Evolutionary conservation across 64 coral and sea anemone genomes (phyloP).

Genomic region (Porites australiensis): DNA sequence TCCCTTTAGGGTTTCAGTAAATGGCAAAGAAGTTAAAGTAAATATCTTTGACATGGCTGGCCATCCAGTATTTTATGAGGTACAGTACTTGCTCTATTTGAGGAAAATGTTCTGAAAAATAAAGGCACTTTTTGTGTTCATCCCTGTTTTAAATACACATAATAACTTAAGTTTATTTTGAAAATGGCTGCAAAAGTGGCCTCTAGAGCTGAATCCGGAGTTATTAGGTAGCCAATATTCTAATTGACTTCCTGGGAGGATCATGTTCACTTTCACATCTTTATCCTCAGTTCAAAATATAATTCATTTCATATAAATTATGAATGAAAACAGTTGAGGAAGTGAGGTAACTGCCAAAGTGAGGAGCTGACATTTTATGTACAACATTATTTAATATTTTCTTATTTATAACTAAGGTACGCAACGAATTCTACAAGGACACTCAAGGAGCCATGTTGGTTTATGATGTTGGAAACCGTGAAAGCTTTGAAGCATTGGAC

Average conservation of each 20-base stretch:
- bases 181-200: too few species aligned
- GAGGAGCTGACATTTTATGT: not conserved
- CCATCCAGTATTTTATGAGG: slow-evolving; percentile 99
- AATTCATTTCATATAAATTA: too few species aligned
- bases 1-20: slow-evolving; percentile 71
- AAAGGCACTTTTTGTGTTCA: not conserved
- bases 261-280: too few species aligned
- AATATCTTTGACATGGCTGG: slow-evolving; percentile 99
- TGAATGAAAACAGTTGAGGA: too few species aligned
- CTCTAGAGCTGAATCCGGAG: too few species aligned
- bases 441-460: slow-evolving; percentile 96
- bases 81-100: not conserved
- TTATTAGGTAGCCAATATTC: too few species aligned
- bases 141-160: too few species aligned
- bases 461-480: slow-evolving; percentile 86
- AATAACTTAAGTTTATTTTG: too few species aligned
- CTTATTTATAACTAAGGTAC: slow-evolving; percentile 61
- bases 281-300: too few species aligned
- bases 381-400: not conserved
- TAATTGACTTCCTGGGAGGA: too few species aligned
- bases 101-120: not conserved
- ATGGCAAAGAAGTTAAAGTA: slow-evolving; percentile 96
- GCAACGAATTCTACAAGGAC: slow-evolving; percentile 99
- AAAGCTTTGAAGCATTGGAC: slow-evolving; percentile 95
- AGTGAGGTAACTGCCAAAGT: too few species aligned